Evolutionary conservation across 1,140 invertebrate species (phyloP), one percentile per base, ranked within the genome.

Genomic region (Drosophila eugracilis): DNA sequence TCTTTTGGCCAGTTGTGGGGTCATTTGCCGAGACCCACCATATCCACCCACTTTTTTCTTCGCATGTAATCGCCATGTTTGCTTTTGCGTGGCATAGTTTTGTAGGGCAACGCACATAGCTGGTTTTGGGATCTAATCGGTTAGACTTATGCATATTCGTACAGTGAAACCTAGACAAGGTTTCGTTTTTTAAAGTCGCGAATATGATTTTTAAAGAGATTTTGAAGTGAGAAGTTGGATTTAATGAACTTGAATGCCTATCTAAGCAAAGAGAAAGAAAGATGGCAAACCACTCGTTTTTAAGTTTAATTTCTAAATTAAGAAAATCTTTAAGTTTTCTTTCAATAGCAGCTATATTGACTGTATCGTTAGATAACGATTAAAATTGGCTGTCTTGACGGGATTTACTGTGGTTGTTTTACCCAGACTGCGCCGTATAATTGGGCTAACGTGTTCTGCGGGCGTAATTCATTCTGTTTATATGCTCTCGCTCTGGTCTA

Each of bases 361-460:
- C 2, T 2, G 12, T 36, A 36, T 17, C 1, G 3, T 12, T 4
- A 21, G 9, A 1, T 1, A 4, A 9, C 1, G 9, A 9, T 10
- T 2, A 10, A 47, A 15, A n/a, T 34, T 14, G 12, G 1, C 5
- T 24, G 10, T 34, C 17, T 10, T 10, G 2, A 34, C 3, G 2
- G 5, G 24, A n/a, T 17, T 32, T 7, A 49, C 54, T 73, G 30
- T 34, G 22, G 7, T n/a, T 42, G n/a, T 28, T 26, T 34, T 14
- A 37, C 26, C 15, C 6, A 45, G 32, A 65, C 26, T 22, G 6
- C 21, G 5, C 45, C 36, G 37, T 86, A 54, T 72, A 73, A 76
- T 86, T 86, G 66, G 45, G 47, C 53, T 70, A 81, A 72, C 67
- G 69, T 83, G 63, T 67, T 84, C 42, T 42, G 52, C 45, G 34